These are phyloP conservation scores for Herminia tarsipennalis DNA, from an alignment of 2,888 invertebrate species.

Conservation along the genomic window DNA sequence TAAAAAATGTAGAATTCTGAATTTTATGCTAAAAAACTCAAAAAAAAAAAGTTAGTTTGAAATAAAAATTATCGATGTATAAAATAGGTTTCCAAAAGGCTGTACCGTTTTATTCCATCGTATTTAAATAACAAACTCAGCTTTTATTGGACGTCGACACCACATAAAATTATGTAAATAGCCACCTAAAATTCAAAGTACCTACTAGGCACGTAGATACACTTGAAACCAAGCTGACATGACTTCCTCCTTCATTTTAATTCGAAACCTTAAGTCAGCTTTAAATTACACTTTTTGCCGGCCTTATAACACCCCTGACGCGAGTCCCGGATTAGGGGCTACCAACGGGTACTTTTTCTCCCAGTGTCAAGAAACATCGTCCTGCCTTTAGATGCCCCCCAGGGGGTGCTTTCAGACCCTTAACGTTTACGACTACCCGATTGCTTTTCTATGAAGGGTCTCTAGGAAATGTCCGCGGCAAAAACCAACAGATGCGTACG, in stretches of 20 bases:
- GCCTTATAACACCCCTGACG: conserved; percentile 80
- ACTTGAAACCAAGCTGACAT: conserved; percentile 37
- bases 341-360: conserved; percentile 78
- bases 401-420: conserved; percentile 85
- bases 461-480: conserved; percentile 68
- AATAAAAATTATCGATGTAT: neutral
- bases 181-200: conserved; percentile 8
- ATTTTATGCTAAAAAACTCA: too few species aligned
- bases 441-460: conserved; percentile 86
- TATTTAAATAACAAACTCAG: conserved; percentile 1
- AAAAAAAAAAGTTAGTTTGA: too few species aligned
- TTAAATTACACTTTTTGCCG: conserved; percentile 84
- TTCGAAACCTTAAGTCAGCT: conserved; percentile 84
- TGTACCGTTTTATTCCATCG: neutral
- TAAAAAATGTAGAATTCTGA: too few species aligned
- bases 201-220: conserved; percentile 26
- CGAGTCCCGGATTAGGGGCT: conserved; percentile 75
- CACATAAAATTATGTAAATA: conserved; percentile 11
- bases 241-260: conserved; percentile 77
- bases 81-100: neutral
- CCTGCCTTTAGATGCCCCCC: conserved; percentile 83
- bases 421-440: conserved; percentile 88
- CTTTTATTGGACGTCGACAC: conserved; percentile 3
- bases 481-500: conserved; percentile 74
- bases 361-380: conserved; percentile 80